Evolutionary conservation across 2,797 vertebrate genomes (phyloP).

Genomic region (Galagoides demidoff): DNA sequence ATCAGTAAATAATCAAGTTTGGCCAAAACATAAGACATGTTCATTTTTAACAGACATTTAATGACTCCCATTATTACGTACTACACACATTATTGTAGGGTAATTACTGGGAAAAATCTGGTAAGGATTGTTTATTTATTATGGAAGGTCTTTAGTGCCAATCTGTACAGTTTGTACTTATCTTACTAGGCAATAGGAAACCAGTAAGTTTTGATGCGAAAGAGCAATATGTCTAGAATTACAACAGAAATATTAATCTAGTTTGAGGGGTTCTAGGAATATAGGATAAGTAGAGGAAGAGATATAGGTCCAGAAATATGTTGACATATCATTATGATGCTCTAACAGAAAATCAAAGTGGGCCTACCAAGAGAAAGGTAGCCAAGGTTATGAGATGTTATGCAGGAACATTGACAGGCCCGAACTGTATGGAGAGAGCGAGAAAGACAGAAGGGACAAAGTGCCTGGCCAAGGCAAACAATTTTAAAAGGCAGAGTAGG

Average conservation of each 20-base stretch:
- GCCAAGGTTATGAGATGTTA: not conserved
- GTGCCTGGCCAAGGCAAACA: too few species aligned
- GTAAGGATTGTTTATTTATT: not conserved
- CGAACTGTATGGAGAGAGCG: not conserved
- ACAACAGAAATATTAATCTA: not conserved
- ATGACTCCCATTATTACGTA: not conserved
- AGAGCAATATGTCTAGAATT: not conserved
- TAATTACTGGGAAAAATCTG: not conserved
- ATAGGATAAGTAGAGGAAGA: not conserved
- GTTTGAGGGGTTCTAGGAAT: not conserved
- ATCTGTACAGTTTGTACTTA: not conserved
- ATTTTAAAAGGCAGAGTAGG: not conserved
- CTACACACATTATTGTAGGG: not conserved
- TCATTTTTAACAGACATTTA: not conserved
- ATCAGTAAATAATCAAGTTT: not conserved
- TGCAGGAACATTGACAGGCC: not conserved
- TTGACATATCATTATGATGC: not conserved
- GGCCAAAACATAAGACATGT: not conserved
- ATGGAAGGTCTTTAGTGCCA: not conserved
- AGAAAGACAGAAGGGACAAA: not conserved
- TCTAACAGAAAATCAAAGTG: not conserved
- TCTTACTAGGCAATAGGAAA: not conserved
- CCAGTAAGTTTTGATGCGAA: not conserved
- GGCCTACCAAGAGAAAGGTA: not conserved
- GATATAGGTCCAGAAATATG: not conserved